Base-by-base conservation (phyloP, 2,797 vertebrate species). In the Gobionotothen gibberifrons region DNA sequence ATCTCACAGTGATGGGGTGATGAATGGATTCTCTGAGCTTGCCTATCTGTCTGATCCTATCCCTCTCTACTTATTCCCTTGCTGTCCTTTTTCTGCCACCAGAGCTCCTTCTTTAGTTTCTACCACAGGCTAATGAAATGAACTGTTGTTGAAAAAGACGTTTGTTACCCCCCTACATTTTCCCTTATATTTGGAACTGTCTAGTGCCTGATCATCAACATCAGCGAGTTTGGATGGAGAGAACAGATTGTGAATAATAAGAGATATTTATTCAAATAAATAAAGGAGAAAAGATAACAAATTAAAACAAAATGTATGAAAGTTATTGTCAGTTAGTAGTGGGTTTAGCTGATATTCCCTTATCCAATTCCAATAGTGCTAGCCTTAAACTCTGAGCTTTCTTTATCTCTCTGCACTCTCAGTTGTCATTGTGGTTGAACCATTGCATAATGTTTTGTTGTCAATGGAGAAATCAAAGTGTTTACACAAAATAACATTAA, bases 21-120 rank as follows among this genome's bases (percentile, higher is more conserved):
- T 84, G 59, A 69, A 65, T 67, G 47, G 64, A 76, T 81, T 81
- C 60, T 67, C 43, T 69, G 26, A 63, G 51, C 70, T 65, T 56
- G 44, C 57, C 61, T 71, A 26, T 63, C 59, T 40, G 21, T 32
- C 53, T 60, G 22, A 32, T 52, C 14, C 46, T 6, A 21, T 53
- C 60, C 8, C 26, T 70, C 56, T 52, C 54, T 60, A 62, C 60
- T 40, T 51, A 43, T 66, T 70, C 56, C 71, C 64, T 26, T 29
- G 65, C 58, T 66, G 58, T 60, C 48, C 57, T 46, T 76, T 63
- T 67, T 53, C 48, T 52, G 22, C 32, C 56, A 12, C 48, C 52
- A n/a, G 40, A 56, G 49, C 53, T 26, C 2, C 12, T 1, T 51
- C 69, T 72, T 29, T 69, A 48, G 52, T 49, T 66, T 72, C 52